Percentiles rank a stretch among this genome's conserved stretches.
Evolutionary conservation across 2,888 invertebrate species (phyloP).

Genomic region (Heteropelma amictum): DNA sequence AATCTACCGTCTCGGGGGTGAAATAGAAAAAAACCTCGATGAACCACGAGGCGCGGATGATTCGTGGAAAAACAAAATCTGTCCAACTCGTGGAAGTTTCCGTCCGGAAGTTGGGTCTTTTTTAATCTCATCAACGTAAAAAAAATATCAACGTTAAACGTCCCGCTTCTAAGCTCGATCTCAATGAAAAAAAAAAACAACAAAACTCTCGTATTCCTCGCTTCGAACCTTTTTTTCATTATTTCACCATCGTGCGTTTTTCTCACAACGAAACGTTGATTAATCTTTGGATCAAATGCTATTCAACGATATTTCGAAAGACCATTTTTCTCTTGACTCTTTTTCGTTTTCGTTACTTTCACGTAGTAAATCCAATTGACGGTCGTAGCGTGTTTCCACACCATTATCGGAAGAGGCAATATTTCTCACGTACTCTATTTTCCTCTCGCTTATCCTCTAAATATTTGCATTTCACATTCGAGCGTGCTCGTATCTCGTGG

Average conservation of each 20-base stretch:
- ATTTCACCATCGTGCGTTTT: too few species aligned
- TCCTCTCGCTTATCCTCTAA: constrained; percentile 48
- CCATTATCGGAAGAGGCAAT: constrained; percentile 11
- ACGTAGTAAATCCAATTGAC: constrained; percentile 43
- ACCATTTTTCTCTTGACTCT: constrained; percentile 6
- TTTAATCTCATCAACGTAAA: too few species aligned
- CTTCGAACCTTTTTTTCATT: constrained; percentile 23
- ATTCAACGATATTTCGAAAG: too few species aligned
- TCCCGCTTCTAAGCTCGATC: too few species aligned
- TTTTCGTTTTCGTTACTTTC: constrained; percentile 16
- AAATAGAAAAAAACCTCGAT: too few species aligned
- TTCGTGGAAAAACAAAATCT: too few species aligned
- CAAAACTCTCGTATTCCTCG: constrained; percentile 28
- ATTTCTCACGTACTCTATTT: constrained; percentile 24
- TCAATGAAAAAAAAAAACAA: constrained; percentile 7
- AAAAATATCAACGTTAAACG: too few species aligned
- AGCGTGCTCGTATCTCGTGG: constrained; percentile 24
- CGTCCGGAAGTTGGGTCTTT: too few species aligned
- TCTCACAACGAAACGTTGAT: constrained; percentile 12
- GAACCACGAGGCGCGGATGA: too few species aligned
- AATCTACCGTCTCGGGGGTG: too few species aligned
- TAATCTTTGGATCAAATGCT: too few species aligned
- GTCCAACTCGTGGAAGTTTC: too few species aligned
- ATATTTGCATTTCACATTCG: constrained; percentile 26
- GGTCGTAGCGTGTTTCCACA: constrained; percentile 21